phyloP scores from a whole-genome alignment of 92 coral and sea anemone genomes.

The Hydrozoanthus gracilis region DNA sequence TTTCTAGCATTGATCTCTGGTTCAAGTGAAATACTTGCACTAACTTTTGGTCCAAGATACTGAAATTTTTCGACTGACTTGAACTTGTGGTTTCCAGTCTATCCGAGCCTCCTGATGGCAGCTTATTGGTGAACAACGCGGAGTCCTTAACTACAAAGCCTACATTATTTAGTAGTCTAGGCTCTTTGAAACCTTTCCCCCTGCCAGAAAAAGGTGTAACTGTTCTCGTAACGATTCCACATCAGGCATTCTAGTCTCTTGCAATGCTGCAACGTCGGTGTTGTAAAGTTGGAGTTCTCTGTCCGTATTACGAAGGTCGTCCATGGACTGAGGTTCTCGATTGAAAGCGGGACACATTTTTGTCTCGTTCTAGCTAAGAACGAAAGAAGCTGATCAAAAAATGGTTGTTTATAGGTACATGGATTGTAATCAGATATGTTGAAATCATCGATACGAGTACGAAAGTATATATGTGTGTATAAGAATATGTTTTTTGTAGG shows the following conservation, averaged over 20 bases:
- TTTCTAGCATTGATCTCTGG: too few species aligned
- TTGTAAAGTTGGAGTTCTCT: slow-evolving; percentile 23
- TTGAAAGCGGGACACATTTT: neutral
- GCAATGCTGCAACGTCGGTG: slow-evolving; percentile 36
- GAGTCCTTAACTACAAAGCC: slow-evolving; percentile 59
- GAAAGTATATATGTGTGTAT: too few species aligned
- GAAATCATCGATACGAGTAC: too few species aligned
- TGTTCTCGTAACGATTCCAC: slow-evolving; percentile 2
- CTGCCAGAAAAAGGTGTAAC: slow-evolving; percentile 33
- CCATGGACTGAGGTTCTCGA: neutral
- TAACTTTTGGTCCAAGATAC: too few species aligned
- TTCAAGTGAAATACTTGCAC: too few species aligned
- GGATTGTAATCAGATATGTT: too few species aligned
- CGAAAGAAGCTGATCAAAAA: neutral
- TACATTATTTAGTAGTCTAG: neutral
- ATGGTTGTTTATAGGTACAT: too few species aligned
- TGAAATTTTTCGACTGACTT: too few species aligned
- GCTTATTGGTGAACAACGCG: slow-evolving; percentile 40
- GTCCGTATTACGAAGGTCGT: neutral
- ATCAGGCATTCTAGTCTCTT: slow-evolving; percentile 23
- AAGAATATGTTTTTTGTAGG: too few species aligned
- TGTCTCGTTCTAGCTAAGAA: neutral
- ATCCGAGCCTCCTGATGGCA: slow-evolving; percentile 41
- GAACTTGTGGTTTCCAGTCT: neutral
- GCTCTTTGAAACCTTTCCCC: slow-evolving; percentile 8